phyloP scores from a whole-genome alignment of 2,113 vertebrate genomes.

The Istiophorus platypterus region DNA sequence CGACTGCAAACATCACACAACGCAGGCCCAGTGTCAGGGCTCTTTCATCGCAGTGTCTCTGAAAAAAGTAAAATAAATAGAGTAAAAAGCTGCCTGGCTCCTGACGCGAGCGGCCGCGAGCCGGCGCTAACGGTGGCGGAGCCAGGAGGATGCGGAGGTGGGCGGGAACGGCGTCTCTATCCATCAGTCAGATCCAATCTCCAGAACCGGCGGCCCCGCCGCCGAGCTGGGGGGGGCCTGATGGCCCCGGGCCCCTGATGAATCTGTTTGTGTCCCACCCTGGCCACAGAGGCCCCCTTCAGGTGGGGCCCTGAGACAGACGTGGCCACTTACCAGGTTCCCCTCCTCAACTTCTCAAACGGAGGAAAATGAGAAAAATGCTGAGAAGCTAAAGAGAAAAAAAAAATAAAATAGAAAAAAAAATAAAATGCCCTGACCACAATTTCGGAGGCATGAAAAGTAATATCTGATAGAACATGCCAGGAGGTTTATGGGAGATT shows the following conservation, averaged over 20 bases:
- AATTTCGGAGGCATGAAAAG: constrained; percentile 74
- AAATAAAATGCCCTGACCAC: constrained; percentile 12
- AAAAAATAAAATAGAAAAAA: constrained; percentile 8
- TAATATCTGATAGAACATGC: constrained; percentile 80
- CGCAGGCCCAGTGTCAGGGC: neutral
- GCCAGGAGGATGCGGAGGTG: constrained; percentile 46
- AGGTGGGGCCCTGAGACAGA: constrained; percentile 65
- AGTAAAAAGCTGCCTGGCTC: neutral
- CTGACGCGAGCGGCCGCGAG: constrained; percentile 5
- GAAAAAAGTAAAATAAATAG: too few relatives aligned
- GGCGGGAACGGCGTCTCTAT: constrained; percentile 54
- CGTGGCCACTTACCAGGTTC: constrained; percentile 63
- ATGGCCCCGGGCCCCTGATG: constrained; percentile 47
- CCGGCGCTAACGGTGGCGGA: constrained; percentile 55
- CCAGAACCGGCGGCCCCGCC: constrained; percentile 18
- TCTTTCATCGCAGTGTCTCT: constrained; percentile 7
- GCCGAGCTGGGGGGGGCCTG: neutral
- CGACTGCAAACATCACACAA: neutral
- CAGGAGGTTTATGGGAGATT: constrained; percentile 76
- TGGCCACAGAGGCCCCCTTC: constrained; percentile 43
- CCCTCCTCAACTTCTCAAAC: constrained; percentile 33
- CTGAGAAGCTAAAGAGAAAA: constrained; percentile 22
- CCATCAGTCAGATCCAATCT: constrained; percentile 67
- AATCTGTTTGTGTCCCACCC: constrained; percentile 54
- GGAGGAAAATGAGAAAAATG: constrained; percentile 53